Evolutionary conservation across 1,140 invertebrate genomes (phyloP).

Genomic region (Aphaenogaster ashmeadi): DNA sequence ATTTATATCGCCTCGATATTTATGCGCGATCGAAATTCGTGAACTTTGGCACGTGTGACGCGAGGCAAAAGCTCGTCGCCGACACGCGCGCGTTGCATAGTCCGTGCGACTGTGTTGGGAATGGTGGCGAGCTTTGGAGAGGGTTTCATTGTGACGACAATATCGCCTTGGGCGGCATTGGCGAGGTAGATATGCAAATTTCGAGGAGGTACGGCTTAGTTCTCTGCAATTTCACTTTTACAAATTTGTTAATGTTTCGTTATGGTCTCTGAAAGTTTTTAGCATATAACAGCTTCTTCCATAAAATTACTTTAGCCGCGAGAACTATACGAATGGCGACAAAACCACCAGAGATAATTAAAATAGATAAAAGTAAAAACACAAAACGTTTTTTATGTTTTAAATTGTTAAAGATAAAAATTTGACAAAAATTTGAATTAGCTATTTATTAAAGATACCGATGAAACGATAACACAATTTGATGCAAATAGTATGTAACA

Average conservation of each 20-base stretch:
- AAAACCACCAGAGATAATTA: background rate
- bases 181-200: constrained; percentile 81
- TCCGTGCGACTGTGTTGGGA: constrained; percentile 71
- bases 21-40: constrained; percentile 77
- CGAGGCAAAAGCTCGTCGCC: constrained; percentile 75
- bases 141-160: constrained; percentile 84
- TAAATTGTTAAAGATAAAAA: constrained; percentile 5
- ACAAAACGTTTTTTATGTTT: background rate
- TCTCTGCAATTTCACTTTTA: constrained; percentile 70
- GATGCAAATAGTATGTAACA: background rate
- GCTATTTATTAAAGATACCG: background rate
- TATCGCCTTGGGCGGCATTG: constrained; percentile 84
- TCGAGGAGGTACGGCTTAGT: constrained; percentile 70
- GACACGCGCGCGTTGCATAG: constrained; percentile 73
- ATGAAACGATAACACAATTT: background rate
- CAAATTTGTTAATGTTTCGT: constrained; percentile 62
- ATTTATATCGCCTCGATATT: constrained; percentile 68
- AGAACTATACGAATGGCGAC: background rate
- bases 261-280: constrained; percentile 25
- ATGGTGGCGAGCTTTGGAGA: constrained; percentile 72
- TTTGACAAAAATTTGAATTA: background rate
- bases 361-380: background rate
- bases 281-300: background rate
- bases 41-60: constrained; percentile 75
- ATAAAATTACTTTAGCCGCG: constrained; percentile 28